Evolutionary conservation across 1,140 invertebrate species (phyloP).

Genomic region (Pinna nobilis): DNA sequence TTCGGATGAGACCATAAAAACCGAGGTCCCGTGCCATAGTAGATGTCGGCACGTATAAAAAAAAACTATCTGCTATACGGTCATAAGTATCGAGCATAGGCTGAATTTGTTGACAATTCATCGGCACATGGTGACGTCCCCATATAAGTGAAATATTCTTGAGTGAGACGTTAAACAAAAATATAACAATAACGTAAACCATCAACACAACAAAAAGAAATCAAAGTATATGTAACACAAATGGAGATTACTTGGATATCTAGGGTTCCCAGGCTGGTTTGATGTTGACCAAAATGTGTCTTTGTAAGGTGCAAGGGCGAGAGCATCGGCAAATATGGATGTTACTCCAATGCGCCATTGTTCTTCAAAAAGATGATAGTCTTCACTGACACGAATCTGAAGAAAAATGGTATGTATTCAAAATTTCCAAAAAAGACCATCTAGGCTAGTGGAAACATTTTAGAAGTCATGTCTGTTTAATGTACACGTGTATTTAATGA

Average conservation of each 20-base stretch:
- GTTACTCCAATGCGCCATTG: conserved; percentile 70
- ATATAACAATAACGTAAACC: background rate
- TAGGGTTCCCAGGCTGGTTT: conserved; percentile 60
- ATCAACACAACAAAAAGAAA: background rate
- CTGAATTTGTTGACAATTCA: no score
- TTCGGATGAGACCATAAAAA: no score
- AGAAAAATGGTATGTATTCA: no score
- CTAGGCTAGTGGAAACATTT: no score
- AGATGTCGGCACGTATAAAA: no score
- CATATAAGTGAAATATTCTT: no score
- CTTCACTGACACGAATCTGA: conserved; percentile 62
- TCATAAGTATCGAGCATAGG: no score
- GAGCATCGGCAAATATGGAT: conserved; percentile 63
- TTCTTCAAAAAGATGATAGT: conserved; percentile 54
- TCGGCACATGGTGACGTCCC: no score
- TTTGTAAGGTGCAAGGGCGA: conserved; percentile 68
- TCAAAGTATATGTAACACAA: conserved; percentile 3
- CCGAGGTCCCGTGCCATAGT: no score
- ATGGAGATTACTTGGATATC: conserved; percentile 41
- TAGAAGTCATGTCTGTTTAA: background rate
- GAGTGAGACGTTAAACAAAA: no score
- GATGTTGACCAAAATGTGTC: conserved; percentile 69
- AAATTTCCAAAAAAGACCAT: no score
- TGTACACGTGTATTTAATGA: background rate
- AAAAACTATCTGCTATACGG: no score